Percentiles rank a stretch among this genome's conserved stretches.
Evolutionary conservation across 2,797 vertebrate species (phyloP).

Genomic region (Liparis tanakae): DNA sequence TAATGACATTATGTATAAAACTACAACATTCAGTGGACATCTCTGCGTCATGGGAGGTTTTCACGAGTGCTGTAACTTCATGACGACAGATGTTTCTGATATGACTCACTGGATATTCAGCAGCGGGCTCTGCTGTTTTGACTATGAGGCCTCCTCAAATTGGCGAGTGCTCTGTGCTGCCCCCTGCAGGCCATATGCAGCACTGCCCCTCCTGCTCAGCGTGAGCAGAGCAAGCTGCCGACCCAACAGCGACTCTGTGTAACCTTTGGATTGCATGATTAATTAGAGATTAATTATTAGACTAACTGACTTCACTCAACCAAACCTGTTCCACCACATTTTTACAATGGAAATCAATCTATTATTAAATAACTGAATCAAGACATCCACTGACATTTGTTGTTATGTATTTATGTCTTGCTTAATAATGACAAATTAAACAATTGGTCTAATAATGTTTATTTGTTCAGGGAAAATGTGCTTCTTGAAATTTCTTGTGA

Average conservation of each 20-base stretch:
- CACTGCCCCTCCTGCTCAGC: background rate
- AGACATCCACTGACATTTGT: background rate
- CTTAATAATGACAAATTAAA: background rate
- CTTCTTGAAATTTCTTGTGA: background rate
- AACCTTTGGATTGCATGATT: background rate
- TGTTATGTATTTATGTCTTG: background rate
- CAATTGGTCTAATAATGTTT: background rate
- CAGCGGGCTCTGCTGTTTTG: constrained; percentile 48
- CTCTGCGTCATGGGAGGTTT: background rate
- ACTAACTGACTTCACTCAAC: background rate
- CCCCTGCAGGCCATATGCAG: constrained; percentile 67
- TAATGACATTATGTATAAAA: constrained; percentile 2
- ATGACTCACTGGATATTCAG: constrained; percentile 46
- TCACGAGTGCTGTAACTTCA: constrained; percentile 11
- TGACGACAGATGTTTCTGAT: background rate
- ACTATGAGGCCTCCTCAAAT: constrained; percentile 65
- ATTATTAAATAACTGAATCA: background rate
- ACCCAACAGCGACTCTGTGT: background rate
- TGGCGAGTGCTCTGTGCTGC: constrained; percentile 60
- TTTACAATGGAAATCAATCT: background rate
- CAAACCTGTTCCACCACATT: background rate
- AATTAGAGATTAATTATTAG: background rate
- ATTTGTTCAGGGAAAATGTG: background rate
- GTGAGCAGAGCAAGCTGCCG: constrained; percentile 3
- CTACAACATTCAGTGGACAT: background rate